phyloP scores from a whole-genome alignment of 2,888 invertebrate genomes.

The Rhimphoctona megacephalus region DNA sequence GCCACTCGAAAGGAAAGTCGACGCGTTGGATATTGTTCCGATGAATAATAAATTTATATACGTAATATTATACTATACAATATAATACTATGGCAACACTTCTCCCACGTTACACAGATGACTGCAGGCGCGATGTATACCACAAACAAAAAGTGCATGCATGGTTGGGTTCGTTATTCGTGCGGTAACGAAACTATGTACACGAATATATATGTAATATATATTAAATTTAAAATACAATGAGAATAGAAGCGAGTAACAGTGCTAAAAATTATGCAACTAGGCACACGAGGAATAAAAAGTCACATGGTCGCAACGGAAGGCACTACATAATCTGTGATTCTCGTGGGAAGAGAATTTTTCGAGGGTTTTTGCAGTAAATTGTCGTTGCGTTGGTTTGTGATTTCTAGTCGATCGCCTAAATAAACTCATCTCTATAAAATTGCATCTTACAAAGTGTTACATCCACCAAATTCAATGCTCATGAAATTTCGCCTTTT shows the following conservation, averaged over 20 bases:
- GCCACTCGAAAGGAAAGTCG: slow-evolving; percentile 62
- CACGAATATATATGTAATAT: neutral
- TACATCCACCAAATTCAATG: neutral
- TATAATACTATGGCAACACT: slow-evolving; percentile 24
- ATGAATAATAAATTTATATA: slow-evolving; percentile 17
- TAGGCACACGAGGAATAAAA: slow-evolving; percentile 25
- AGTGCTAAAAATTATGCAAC: slow-evolving; percentile 32
- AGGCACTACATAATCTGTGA: neutral
- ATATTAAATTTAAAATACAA: slow-evolving; percentile 4
- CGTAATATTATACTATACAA: neutral
- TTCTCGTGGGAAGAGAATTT: slow-evolving; percentile 48
- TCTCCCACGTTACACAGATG: slow-evolving; percentile 65
- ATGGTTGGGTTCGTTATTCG: slow-evolving; percentile 62
- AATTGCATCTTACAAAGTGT: neutral
- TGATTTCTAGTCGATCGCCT: slow-evolving; percentile 58
- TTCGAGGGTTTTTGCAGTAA: neutral
- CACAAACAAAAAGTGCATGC: slow-evolving; percentile 58
- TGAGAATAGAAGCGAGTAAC: slow-evolving; percentile 21
- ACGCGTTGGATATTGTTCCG: neutral
- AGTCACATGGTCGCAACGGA: slow-evolving; percentile 10
- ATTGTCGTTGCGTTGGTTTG: neutral
- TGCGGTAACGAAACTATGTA: slow-evolving; percentile 52
- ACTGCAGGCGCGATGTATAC: slow-evolving; percentile 44
- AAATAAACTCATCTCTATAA: slow-evolving; percentile 58
- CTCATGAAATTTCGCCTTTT: neutral